phyloP scores from a whole-genome alignment of 2,113 vertebrate genomes.

The Corythoichthys haematopterus region DNA sequence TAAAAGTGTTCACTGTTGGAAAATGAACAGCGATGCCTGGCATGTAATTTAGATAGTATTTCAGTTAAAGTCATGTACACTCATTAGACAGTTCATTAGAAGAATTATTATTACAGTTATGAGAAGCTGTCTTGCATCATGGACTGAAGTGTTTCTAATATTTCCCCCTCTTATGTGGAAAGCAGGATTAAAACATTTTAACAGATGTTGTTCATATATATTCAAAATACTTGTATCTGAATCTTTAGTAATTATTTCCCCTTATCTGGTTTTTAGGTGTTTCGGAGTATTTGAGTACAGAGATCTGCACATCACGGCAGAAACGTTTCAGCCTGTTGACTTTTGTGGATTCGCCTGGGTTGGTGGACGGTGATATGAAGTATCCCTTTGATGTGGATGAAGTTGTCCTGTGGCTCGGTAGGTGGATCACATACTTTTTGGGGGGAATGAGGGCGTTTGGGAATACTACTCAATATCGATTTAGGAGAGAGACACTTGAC shows the following conservation, averaged over 20 bases:
- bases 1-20: no score
- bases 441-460: no score
- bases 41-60: no score
- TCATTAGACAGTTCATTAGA: no score
- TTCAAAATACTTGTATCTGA: neutral
- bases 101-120: neutral
- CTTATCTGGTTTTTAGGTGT: slow-evolving; percentile 59
- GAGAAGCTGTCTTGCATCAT: neutral
- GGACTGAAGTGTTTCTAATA: neutral
- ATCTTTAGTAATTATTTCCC: neutral
- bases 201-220: neutral
- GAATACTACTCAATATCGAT: neutral
- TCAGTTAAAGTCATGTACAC: no score
- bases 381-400: slow-evolving; percentile 81
- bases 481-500: neutral
- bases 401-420: slow-evolving; percentile 79
- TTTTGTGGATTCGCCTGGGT: slow-evolving; percentile 78
- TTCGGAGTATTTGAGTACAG: slow-evolving; percentile 77
- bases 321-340: slow-evolving; percentile 81
- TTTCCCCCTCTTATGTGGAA: neutral
- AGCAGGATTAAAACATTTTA: neutral
- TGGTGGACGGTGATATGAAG: slow-evolving; percentile 84
- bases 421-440: slow-evolving; percentile 17
- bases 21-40: neutral
- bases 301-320: slow-evolving; percentile 80